Evolutionary conservation across 2,888 invertebrate species (phyloP), one percentile per base, ranked within the genome.

Genomic region (Ellobium chinense): DNA sequence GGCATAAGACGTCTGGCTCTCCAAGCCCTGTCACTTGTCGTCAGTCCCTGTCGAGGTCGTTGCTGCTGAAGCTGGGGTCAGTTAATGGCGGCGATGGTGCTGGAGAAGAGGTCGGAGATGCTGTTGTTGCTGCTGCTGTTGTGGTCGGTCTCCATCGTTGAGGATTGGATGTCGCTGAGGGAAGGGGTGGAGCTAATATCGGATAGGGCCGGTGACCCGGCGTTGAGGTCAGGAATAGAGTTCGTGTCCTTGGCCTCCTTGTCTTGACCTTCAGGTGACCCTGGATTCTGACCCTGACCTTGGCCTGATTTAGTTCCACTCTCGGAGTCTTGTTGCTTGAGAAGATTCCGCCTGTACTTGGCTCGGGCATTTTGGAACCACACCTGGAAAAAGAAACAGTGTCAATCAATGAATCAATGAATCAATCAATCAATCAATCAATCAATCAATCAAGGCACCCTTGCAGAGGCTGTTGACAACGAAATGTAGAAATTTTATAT

Each of bases 351-450:
- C 86, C 99, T 95, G 97, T 98, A 99, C 94, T 99, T 99, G 56
- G 99, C 99, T 74, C 99, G 95, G 0, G 99, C 99, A 93, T 99
- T 99, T 95, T 99, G 99, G 93, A 99, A 99, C 99, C 99, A 99
- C 1, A 99, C 99, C 98, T 99, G 95, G 62, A 85, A 82, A 68
- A 24, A 83, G 18, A 54, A 34, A 68, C 24, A 73, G n/a, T n/a
- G n/a, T n/a, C n/a, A n/a, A n/a, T n/a, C n/a, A n/a, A n/a, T 12
- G 24, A 14, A 54, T 21, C 62, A 24, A 62, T 21, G 24, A 21
- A 62, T 62, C 9, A 24, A 21, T 21, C n/a, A 21, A 21, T 14
- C 54, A 54, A 54, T 54, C 12, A n/a, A n/a, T n/a, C n/a, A n/a
- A n/a, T n/a, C n/a, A n/a, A n/a, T n/a, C n/a, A n/a, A n/a, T n/a